Evolutionary conservation across 2,113 vertebrate species (phyloP).

Genomic region (Pelusios castaneus): DNA sequence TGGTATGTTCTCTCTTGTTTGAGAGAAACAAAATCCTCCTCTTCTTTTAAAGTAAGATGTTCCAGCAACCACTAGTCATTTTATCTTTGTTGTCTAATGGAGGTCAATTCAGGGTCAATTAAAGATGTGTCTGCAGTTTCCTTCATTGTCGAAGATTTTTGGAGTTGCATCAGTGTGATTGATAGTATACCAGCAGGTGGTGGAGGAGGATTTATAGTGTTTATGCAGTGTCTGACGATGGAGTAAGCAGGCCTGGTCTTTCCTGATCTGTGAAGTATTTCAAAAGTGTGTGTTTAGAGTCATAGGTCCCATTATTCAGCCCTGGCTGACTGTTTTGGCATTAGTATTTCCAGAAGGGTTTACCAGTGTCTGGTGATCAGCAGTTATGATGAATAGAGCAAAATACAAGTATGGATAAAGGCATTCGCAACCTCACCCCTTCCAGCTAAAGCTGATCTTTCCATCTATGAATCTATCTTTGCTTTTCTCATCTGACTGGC

Average conservation of each 20-base stretch:
- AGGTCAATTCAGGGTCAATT: not conserved
- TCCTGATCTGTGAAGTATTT: conserved; percentile 1
- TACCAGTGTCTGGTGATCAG: not conserved
- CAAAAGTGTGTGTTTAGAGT: not conserved
- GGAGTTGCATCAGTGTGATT: conserved; percentile 12
- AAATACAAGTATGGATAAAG: not conserved
- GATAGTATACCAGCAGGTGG: not conserved
- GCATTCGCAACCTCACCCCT: not conserved
- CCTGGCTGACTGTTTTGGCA: not conserved
- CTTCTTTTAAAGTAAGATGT: not conserved
- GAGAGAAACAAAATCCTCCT: not conserved
- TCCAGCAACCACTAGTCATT: not conserved
- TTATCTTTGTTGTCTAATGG: not conserved
- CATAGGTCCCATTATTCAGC: not conserved
- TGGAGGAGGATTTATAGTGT: not conserved
- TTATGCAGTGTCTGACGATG: conserved; percentile 12
- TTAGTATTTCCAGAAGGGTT: not conserved
- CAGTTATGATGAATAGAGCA: rapidly evolving
- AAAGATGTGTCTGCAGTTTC: not conserved
- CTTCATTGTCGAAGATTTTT: not conserved
- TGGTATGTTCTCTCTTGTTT: not conserved
- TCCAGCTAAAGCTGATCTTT: not conserved
- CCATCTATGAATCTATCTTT: not conserved
- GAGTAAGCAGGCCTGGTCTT: not conserved
- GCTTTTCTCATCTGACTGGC: not conserved